Conservation (phyloP, 2,888 invertebrate genomes). For the Parasteatoda lunata region DNA sequence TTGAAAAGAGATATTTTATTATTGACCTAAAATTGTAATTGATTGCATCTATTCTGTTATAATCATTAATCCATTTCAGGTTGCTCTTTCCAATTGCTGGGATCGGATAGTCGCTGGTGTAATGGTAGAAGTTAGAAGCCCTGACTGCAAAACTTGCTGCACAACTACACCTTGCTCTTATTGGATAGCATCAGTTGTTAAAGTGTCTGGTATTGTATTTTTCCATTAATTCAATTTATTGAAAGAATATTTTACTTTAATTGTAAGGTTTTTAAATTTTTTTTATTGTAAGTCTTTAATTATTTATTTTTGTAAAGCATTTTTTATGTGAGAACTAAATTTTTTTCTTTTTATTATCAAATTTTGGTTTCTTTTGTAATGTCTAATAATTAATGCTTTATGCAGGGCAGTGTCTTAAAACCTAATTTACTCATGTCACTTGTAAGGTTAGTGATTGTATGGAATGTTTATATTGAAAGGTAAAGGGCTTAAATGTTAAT, state of each 20-base stretch:
- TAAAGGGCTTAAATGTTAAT: no score
- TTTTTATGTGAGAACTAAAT: neutral
- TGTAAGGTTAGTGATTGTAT: no score
- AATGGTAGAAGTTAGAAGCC: constrained; percentile 89
- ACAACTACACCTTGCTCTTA: constrained; percentile 78
- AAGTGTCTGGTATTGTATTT: constrained; percentile 82
- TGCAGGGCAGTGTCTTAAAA: no score
- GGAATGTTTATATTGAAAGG: no score
- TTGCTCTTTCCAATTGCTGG: constrained; percentile 92
- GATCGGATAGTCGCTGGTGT: constrained; percentile 89
- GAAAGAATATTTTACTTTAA: neutral
- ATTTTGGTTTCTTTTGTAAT: no score
- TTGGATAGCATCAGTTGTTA: constrained; percentile 96
- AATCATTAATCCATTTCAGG: constrained; percentile 74
- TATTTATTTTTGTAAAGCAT: neutral
- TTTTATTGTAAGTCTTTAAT: neutral
- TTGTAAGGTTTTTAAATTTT: neutral
- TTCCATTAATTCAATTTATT: neutral
- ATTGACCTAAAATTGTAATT: no score
- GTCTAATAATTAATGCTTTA: no score
- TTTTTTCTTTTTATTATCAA: no score
- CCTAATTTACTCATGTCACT: no score
- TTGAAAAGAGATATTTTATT: no score
- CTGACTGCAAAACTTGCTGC: constrained; percentile 78
- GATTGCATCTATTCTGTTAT: no score